Base-by-base conservation (phyloP, 2,888 invertebrate genomes). In the Ferdinandea cuprea region DNA sequence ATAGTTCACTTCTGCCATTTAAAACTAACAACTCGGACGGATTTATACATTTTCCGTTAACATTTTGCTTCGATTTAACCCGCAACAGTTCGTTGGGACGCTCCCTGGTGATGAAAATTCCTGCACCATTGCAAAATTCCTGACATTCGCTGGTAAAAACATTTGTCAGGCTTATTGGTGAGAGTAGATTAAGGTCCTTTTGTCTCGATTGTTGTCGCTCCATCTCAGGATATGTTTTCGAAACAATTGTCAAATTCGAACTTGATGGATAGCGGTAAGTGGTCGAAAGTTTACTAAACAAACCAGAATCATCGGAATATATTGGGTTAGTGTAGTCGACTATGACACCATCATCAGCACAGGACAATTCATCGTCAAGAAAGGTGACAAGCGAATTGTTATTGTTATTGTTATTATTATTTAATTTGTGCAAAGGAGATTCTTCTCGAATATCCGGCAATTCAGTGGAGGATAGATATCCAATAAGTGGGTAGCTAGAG, bases 371-470 rank as follows among this genome's bases (percentile, higher is more conserved):
- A n/a, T 66, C 54, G 0, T 78, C 71, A 42, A 79, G 25, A 13
- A 54, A 48, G 6, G 52, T 3, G 4, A 15, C 59, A 1, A 61
- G 25, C 7, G 54, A 11, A 40, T 46, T 73, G 25, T 58, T 61
- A 25, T 61, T 73, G 25, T 58, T 61, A 25, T 61, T 72, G 37
- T 77, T 66, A 35, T 81, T 73, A 19, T 59, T 63, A 19, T 46
- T 71, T 7, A 72, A 4, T 52, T 66, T 78, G 35, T 72, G 78
- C 42, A 73, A 44, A 11, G 68, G 68, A 5, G 66, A 72, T 44
- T 86, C 85, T 50, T 86, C 86, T 40, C 63, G 73, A 46, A 86
- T 86, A n/a, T 77, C 79, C 13, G 85, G 85, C 15, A 86, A 65
- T 6, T 86, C 85, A 1, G 69, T 58, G 3, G 69, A 42, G 9